Evolutionary conservation across 2,113 vertebrate species (phyloP).

Genomic region (Rhizomys pruinosus): DNA sequence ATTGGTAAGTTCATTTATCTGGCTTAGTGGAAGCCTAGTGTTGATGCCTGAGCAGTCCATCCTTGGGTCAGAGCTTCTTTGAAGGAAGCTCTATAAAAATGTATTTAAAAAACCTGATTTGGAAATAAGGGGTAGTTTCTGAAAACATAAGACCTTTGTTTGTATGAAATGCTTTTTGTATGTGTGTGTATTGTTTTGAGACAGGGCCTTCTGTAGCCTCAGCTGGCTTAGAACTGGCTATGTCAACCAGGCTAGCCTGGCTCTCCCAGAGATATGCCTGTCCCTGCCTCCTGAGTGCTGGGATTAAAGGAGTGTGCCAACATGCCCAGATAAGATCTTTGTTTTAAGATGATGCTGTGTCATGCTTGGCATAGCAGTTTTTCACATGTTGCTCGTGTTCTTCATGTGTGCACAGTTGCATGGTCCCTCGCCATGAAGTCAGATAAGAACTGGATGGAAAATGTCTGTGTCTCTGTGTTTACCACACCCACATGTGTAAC

Average conservation of each 20-base stretch:
- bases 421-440: not conserved
- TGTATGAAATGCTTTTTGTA: too few relatives aligned
- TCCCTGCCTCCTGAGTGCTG: too few relatives aligned
- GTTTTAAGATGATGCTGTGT: not conserved
- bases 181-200: too few relatives aligned
- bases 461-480: not conserved
- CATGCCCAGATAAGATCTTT: too few relatives aligned
- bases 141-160: not conserved
- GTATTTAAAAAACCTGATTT: not conserved
- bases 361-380: not conserved
- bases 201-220: too few relatives aligned
- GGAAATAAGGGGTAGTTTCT: not conserved
- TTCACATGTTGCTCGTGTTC: not conserved
- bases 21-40: not conserved
- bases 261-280: too few relatives aligned
- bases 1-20: conserved; percentile 17
- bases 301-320: too few relatives aligned
- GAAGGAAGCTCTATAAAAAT: conserved; percentile 18
- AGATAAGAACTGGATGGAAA: not conserved
- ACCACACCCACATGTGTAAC: not conserved
- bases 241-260: too few relatives aligned
- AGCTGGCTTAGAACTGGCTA: too few relatives aligned
- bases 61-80: not conserved
- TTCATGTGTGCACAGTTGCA: accelerated
- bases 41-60: not conserved